These are phyloP conservation scores for Eurystomus glaucurus DNA, from an alignment of 2,797 vertebrate species.

Conservation along the genomic window DNA sequence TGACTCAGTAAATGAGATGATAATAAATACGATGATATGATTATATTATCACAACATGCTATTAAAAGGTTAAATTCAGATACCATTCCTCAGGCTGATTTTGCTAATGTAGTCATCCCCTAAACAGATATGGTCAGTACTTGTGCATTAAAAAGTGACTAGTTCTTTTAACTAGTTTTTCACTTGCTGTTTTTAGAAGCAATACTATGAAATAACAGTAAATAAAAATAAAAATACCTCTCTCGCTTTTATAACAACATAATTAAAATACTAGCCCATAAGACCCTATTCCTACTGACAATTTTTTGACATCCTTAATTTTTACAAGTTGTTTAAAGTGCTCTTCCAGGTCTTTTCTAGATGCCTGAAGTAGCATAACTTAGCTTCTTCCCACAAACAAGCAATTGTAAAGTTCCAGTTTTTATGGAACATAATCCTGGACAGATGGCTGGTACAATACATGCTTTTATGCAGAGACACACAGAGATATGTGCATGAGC, in stretches of 20 bases:
- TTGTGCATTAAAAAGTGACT: background rate
- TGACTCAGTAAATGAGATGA: background rate
- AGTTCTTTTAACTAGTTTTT: background rate
- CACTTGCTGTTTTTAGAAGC: background rate
- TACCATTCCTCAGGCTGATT: background rate
- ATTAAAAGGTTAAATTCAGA: background rate
- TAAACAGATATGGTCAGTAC: background rate
- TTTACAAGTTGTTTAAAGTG: background rate
- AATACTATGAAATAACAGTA: background rate
- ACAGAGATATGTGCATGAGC: background rate
- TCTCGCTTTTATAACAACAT: background rate
- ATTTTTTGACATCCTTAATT: background rate
- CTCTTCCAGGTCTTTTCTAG: background rate
- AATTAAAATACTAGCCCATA: background rate
- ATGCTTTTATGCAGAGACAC: background rate
- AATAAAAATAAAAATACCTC: background rate
- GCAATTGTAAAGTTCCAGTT: background rate
- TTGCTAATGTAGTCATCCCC: background rate
- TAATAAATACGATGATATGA: too few relatives aligned
- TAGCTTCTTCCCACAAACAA: background rate
- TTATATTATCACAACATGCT: background rate
- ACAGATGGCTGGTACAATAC: background rate
- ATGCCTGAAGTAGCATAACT: background rate
- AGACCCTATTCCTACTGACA: background rate
- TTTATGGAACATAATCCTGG: background rate